Conservation (phyloP, 2,888 invertebrate genomes). For the Pocota personata region DNA sequence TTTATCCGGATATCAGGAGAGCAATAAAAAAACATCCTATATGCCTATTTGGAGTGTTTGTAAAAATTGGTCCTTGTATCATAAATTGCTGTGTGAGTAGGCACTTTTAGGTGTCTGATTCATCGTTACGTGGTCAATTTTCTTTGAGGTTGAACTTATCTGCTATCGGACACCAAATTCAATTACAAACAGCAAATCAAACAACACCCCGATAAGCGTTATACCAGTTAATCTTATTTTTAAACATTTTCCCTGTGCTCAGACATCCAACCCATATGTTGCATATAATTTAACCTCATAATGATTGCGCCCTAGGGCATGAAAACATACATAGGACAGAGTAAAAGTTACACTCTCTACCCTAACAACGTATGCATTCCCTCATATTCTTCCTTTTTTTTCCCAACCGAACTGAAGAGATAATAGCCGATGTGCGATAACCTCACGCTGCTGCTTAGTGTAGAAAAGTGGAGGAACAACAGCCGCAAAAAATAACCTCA, state of each 20-base stretch:
- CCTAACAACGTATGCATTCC: conserved; percentile 23
- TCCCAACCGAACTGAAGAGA: conserved; percentile 24
- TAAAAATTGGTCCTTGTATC: too few relatives aligned
- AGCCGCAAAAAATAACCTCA: background rate
- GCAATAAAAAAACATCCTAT: too few relatives aligned
- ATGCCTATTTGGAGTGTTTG: too few relatives aligned
- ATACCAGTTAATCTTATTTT: conserved; percentile 44
- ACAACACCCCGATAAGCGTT: conserved; percentile 14
- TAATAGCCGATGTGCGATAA: conserved; percentile 64
- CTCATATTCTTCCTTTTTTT: background rate
- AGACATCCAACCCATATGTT: conserved; percentile 30
- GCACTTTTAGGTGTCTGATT: background rate
- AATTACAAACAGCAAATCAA: conserved; percentile 29
- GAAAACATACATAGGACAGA: conserved; percentile 7
- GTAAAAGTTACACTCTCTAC: background rate
- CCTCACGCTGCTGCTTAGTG: conserved; percentile 45
- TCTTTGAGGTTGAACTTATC: background rate
- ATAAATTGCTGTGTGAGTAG: too few relatives aligned
- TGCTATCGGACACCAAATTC: conserved; percentile 20
- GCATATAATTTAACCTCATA: conserved; percentile 46
- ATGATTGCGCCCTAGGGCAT: conserved; percentile 28
- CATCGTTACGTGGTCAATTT: conserved; percentile 37
- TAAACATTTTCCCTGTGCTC: conserved; percentile 11
- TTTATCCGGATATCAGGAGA: too few relatives aligned
- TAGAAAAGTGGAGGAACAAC: conserved; percentile 31